phyloP scores from a whole-genome alignment of 2,888 invertebrate genomes.

The Epsilonema sp. region DNA sequence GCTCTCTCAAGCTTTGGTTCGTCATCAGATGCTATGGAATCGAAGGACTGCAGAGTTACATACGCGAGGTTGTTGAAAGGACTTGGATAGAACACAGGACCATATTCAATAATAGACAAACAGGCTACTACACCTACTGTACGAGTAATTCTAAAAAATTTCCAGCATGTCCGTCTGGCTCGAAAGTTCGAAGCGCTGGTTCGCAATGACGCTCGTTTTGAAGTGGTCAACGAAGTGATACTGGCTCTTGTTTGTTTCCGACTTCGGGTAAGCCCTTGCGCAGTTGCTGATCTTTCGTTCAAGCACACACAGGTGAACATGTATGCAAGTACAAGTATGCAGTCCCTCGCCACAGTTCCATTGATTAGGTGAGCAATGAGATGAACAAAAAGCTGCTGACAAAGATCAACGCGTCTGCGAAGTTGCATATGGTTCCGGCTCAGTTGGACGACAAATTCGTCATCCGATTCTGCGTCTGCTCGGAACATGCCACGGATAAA shows the following conservation, averaged over 20 bases:
- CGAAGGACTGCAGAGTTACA: constrained; percentile 73
- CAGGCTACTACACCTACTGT: too few relatives aligned
- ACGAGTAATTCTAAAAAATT: too few relatives aligned
- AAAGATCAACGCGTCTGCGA: constrained; percentile 77
- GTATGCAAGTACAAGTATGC: too few relatives aligned
- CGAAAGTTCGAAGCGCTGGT: constrained; percentile 24
- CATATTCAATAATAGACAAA: too few relatives aligned
- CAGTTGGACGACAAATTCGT: constrained; percentile 27
- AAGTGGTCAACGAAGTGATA: constrained; percentile 25
- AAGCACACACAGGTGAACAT: too few relatives aligned
- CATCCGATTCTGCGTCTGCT: constrained; percentile 60
- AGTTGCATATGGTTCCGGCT: constrained; percentile 66
- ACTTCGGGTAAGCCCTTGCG: too few relatives aligned
- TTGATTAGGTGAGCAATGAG: too few relatives aligned
- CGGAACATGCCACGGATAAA: constrained; percentile 62
- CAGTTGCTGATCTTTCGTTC: too few relatives aligned
- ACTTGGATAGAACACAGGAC: too few relatives aligned
- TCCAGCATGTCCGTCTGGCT: constrained; percentile 25
- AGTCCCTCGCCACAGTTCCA: too few relatives aligned
- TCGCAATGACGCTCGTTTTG: constrained; percentile 22
- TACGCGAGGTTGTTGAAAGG: constrained; percentile 53
- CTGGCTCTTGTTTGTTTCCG: constrained; percentile 29
- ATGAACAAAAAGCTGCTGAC: constrained; percentile 75
- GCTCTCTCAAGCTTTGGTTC: constrained; percentile 91
- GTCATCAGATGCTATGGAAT: constrained; percentile 82